These are phyloP conservation scores for Pollachius pollachius DNA, from an alignment of 2,113 vertebrate genomes.

Conservation along the genomic window DNA sequence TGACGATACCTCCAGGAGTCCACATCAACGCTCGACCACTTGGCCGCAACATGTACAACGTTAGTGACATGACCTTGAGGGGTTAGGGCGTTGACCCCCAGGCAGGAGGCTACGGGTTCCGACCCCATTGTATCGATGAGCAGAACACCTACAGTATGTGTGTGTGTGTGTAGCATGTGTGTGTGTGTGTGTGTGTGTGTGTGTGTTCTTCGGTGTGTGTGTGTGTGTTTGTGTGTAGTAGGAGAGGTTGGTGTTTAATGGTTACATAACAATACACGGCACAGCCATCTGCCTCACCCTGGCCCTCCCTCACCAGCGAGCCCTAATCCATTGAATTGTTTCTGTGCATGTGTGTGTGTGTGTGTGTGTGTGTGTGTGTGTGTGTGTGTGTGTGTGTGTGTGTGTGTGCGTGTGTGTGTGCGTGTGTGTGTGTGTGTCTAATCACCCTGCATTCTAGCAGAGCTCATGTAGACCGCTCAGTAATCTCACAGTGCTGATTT, in stretches of 20 bases:
- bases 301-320: conserved; percentile 40
- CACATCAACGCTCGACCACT: too few relatives aligned
- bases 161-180: conserved; percentile 4
- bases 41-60: too few relatives aligned
- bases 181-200: conserved; percentile 8
- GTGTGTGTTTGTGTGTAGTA: not conserved
- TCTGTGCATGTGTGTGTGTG: conserved; percentile 29
- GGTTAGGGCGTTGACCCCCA: too few relatives aligned
- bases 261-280: conserved; percentile 58
- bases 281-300: conserved; percentile 63
- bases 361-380: not conserved
- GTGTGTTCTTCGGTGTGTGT: not conserved
- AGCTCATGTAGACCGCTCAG: conserved; percentile 45
- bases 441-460: conserved; percentile 57
- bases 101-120: too few relatives aligned
- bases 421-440: conserved; percentile 28
- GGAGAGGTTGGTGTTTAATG: conserved; percentile 24
- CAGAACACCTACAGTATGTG: not conserved
- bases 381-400: too few relatives aligned
- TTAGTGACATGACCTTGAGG: too few relatives aligned
- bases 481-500: conserved; percentile 59
- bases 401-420: too few relatives aligned
- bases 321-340: conserved; percentile 52
- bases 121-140: too few relatives aligned
- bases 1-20: too few relatives aligned